Base-by-base conservation (phyloP, 2,797 vertebrate species). In the Hemitrygon akajei region DNA sequence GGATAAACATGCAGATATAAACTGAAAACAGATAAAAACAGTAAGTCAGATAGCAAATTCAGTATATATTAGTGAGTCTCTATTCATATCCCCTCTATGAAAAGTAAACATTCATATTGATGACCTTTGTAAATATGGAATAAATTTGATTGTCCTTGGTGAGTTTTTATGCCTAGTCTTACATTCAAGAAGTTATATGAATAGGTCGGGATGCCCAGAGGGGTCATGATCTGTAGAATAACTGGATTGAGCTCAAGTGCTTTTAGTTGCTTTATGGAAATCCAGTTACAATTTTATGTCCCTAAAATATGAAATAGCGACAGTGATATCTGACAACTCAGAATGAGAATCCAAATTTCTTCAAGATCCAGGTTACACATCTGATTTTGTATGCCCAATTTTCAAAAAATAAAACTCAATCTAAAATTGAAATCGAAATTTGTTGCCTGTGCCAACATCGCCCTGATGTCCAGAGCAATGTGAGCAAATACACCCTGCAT, bases 361-460 rank as follows among this genome's bases (percentile, higher is more conserved):
- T 40, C 79, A 20, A 20, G 30, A 11, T 79, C 34, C 76, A 79
- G 76, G 20, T 14, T 7, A 37, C 37, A 80, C 14, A 40, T 80
- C 80, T 80, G 16, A 80, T 40, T 80, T 80, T 40, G 34, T 34
- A 18, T 12, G 34, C 18, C 77, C n/a, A 79, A 34, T 11, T n/a
- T 79, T 79, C 77, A 79, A 37, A 34, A 34, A 79, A 37, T 37
- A 3, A 79, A 76, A 37, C 2, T 37, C n/a, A 79, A 37, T 22
- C 60, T 69, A 89, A 89, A 89, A 89, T 89, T 34, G n/a, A 89
- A 60, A 89, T 89, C 16, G 16, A 37, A 37, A 89, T 37, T 69
- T 63, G 34, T 69, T 4, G 16, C 60, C n/a, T 10, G 7, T 69
- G 60, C 14, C 60, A 89, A 69, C 60, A 37, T 69, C 63, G 69